Evolutionary conservation across 2,888 invertebrate genomes (phyloP).

Genomic region (Brachyopa scutellaris): DNA sequence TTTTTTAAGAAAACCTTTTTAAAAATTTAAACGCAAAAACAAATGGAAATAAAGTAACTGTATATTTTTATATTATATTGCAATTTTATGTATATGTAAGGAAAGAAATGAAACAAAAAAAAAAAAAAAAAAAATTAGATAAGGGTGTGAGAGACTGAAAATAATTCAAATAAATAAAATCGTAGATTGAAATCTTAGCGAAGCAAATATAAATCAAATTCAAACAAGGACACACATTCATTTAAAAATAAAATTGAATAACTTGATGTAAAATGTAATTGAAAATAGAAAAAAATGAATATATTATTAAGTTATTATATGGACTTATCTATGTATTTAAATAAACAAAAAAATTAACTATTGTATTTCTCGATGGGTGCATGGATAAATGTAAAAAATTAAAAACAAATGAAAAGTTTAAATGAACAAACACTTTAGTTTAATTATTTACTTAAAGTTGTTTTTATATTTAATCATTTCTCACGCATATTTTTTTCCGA

Average conservation of each 20-base stretch:
- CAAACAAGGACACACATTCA: slow-evolving; percentile 24
- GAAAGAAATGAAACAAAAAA: slow-evolving; percentile 21
- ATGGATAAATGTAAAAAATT: slow-evolving; percentile 42
- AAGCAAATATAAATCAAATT: slow-evolving; percentile 57
- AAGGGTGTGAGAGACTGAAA: slow-evolving; percentile 72
- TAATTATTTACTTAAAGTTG: slow-evolving; percentile 35
- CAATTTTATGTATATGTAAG: slow-evolving; percentile 51
- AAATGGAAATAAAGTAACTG: slow-evolving; percentile 53
- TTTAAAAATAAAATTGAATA: neutral
- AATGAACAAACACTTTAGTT: slow-evolving; percentile 37
- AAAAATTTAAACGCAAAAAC: neutral
- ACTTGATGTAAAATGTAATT: slow-evolving; percentile 7
- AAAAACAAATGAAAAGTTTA: slow-evolving; percentile 12
- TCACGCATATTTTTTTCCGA: slow-evolving; percentile 31
- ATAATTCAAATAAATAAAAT: slow-evolving; percentile 24
- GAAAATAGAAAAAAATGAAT: neutral
- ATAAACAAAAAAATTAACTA: neutral
- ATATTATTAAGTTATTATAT: neutral
- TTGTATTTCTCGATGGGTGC: slow-evolving; percentile 55
- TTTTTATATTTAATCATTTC: slow-evolving; percentile 61
- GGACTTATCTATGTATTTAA: slow-evolving; percentile 21
- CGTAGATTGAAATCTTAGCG: slow-evolving; percentile 49
- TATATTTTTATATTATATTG: slow-evolving; percentile 71
- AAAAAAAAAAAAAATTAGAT: slow-evolving; percentile 32
- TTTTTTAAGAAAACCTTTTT: neutral